Conservation (phyloP, 2,888 invertebrate species). For the Pseudococcus viburni region DNA sequence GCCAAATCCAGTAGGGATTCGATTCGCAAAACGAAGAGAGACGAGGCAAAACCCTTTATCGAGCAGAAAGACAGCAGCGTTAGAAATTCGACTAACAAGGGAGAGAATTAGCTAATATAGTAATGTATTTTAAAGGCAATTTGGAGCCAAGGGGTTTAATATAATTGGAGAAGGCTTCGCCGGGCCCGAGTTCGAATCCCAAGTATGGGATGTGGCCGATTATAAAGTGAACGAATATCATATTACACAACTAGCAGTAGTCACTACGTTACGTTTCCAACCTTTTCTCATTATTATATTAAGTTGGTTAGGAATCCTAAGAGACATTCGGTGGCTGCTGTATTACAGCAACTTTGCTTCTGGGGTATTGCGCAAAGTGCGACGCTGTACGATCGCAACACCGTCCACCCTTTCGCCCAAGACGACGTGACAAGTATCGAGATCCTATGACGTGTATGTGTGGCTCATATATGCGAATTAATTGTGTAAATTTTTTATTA, state of each 20-base stretch:
- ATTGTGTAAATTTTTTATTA: background rate
- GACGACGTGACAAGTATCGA: slow-evolving; percentile 34
- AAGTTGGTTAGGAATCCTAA: slow-evolving; percentile 65
- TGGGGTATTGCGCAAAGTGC: slow-evolving; percentile 62
- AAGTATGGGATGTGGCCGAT: slow-evolving; percentile 65
- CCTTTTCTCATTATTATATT: slow-evolving; percentile 67
- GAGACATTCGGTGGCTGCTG: slow-evolving; percentile 64
- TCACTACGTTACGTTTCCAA: slow-evolving; percentile 63
- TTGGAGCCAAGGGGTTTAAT: slow-evolving; percentile 66
- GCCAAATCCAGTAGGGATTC: slow-evolving; percentile 60
- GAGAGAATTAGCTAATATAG: slow-evolving; percentile 66
- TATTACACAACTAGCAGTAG: slow-evolving; percentile 63
- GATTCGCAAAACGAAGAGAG: background rate
- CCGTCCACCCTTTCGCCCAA: slow-evolving; percentile 32
- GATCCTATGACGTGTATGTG: background rate
- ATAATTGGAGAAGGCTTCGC: slow-evolving; percentile 66
- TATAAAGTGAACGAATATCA: slow-evolving; percentile 66
- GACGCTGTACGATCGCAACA: slow-evolving; percentile 17
- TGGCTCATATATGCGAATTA: background rate
- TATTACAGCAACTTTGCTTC: slow-evolving; percentile 59
- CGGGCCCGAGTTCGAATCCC: slow-evolving; percentile 59
- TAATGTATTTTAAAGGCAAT: slow-evolving; percentile 67
- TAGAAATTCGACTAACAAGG: slow-evolving; percentile 62
- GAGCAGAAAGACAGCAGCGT: slow-evolving; percentile 54
- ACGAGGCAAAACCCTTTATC: slow-evolving; percentile 58